Evolutionary conservation across 2,113 vertebrate genomes (phyloP).

Genomic region (Tachysurus vachellii): DNA sequence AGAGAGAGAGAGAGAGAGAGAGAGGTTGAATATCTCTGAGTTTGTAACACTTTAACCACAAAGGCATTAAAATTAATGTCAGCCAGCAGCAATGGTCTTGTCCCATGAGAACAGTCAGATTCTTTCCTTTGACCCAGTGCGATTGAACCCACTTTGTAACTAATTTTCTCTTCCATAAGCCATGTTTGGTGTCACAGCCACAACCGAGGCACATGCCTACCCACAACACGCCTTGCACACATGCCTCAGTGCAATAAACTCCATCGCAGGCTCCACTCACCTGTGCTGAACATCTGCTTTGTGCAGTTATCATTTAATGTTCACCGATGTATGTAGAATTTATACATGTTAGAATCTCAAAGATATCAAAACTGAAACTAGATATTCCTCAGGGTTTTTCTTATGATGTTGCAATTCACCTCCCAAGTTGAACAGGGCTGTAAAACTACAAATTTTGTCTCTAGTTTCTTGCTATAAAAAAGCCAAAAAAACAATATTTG

Average conservation of each 20-base stretch:
- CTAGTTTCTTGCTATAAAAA: neutral
- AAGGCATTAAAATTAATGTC: slow-evolving; percentile 28
- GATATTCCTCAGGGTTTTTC: neutral
- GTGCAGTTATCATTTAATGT: neutral
- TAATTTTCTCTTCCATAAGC: slow-evolving; percentile 9
- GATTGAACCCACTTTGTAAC: slow-evolving; percentile 24
- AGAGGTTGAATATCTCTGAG: slow-evolving; percentile 14
- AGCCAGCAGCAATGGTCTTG: slow-evolving; percentile 30
- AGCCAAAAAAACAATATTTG: neutral
- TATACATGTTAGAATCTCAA: neutral
- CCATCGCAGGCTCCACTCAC: neutral
- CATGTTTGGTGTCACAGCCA: neutral
- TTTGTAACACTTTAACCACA: slow-evolving; percentile 21
- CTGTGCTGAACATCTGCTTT: neutral
- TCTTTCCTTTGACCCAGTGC: slow-evolving; percentile 31
- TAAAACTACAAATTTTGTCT: neutral
- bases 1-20: slow-evolving; percentile 8
- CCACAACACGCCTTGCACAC: neutral
- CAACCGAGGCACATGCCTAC: neutral
- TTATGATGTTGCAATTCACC: neutral
- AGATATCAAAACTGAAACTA: neutral
- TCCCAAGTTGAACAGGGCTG: neutral
- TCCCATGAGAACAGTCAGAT: slow-evolving; percentile 8
- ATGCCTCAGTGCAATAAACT: neutral
- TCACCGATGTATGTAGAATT: neutral